Percentiles rank a stretch among this genome's conserved stretches.
phyloP scores from a whole-genome alignment of 2,113 vertebrate genomes.

The Salvelinus fontinalis region DNA sequence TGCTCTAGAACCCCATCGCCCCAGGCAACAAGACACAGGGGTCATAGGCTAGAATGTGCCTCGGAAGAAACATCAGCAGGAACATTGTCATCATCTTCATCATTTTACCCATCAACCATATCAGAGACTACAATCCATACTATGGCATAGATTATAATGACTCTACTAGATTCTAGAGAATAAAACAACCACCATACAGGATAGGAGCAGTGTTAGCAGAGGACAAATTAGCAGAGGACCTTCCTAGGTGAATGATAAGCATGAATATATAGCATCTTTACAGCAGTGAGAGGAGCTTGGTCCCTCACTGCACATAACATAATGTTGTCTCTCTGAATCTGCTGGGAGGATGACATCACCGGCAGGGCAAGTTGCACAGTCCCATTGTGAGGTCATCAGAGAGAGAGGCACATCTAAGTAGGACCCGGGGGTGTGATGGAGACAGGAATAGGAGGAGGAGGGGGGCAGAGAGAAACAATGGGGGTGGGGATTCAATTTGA shows the following conservation, averaged over 20 bases:
- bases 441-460: not conserved
- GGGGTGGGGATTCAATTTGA: not conserved
- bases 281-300: not conserved
- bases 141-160: too few relatives aligned
- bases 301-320: not conserved
- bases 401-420: constrained; percentile 3
- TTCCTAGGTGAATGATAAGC: not conserved
- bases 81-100: not conserved
- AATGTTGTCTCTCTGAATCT: constrained; percentile 8
- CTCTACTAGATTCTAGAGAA: too few relatives aligned
- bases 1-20: not conserved
- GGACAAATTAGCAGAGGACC: too few relatives aligned
- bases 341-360: constrained; percentile 15
- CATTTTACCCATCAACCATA: not conserved
- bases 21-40: not conserved
- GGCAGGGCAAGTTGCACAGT: not conserved
- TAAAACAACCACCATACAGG: too few relatives aligned
- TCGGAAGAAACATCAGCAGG: not conserved
- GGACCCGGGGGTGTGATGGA: constrained; percentile 1
- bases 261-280: not conserved
- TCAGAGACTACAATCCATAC: not conserved
- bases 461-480: not conserved
- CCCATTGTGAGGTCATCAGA: constrained; percentile 19
- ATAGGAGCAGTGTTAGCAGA: too few relatives aligned
- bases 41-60: not conserved